These are phyloP conservation scores for Xylocopa sonorina DNA, from an alignment of 1,140 invertebrate species.

Conservation along the genomic window DNA sequence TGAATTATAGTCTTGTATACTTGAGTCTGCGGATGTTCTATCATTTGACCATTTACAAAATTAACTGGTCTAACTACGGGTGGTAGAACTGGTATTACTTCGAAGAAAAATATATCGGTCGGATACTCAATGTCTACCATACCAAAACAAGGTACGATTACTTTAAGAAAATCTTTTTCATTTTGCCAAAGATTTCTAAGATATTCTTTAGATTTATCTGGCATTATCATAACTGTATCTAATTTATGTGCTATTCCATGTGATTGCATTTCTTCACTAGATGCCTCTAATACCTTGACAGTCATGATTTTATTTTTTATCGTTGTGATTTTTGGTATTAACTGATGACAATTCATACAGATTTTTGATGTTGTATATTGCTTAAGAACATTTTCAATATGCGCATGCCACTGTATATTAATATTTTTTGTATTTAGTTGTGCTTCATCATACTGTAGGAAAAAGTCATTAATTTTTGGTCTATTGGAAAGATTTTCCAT, in stretches of 20 bases:
- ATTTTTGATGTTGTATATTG: constrained; percentile 81
- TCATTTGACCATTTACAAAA: constrained; percentile 86
- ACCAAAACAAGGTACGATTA: constrained; percentile 89
- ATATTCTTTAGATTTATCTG: constrained; percentile 86
- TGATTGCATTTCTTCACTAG: neutral
- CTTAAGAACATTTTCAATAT: constrained; percentile 84
- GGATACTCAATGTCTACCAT: constrained; percentile 83
- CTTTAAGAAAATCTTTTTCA: constrained; percentile 87
- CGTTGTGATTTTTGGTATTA: constrained; percentile 84
- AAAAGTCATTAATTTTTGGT: constrained; percentile 54
- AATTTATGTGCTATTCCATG: constrained; percentile 42
- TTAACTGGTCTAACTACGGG: constrained; percentile 92
- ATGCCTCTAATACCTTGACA: neutral
- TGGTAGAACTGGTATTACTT: constrained; percentile 92
- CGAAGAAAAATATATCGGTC: constrained; percentile 95
- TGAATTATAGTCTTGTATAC: constrained; percentile 88
- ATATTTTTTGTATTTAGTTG: constrained; percentile 82
- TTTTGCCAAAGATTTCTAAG: constrained; percentile 90
- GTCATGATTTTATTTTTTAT: constrained; percentile 78
- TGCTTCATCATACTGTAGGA: constrained; percentile 5
- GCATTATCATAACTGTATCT: constrained; percentile 80
- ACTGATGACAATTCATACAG: constrained; percentile 85
- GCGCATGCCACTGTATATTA: constrained; percentile 84
- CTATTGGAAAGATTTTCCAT: constrained; percentile 66
- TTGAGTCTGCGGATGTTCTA: constrained; percentile 92